These are phyloP conservation scores for Centropus unirufus DNA, from an alignment of 2,113 vertebrate species.

Conservation along the genomic window DNA sequence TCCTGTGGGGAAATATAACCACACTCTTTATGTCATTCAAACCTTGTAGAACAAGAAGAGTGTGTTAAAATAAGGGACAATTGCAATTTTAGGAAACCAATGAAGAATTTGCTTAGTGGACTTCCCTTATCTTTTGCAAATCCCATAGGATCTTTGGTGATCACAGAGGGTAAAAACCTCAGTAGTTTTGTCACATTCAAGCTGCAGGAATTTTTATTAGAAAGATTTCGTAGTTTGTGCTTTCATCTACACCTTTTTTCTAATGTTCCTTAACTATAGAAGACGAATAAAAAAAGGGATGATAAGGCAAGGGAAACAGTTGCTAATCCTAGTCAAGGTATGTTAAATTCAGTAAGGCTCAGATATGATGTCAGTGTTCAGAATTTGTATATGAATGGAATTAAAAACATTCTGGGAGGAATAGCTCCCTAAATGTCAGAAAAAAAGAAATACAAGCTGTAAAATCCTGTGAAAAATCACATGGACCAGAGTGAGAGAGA, in stretches of 20 bases:
- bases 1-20: background rate
- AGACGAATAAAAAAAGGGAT: background rate
- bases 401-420: conserved; percentile 15
- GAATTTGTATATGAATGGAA: conserved; percentile 40
- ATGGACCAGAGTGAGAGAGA: conserved; percentile 23
- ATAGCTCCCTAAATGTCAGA: conserved; percentile 4
- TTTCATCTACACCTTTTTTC: conserved; percentile 20
- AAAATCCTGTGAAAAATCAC: conserved; percentile 35
- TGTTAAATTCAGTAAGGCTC: conserved; percentile 10
- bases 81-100: background rate
- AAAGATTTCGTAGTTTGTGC: background rate
- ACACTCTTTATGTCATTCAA: background rate
- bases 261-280: conserved; percentile 1
- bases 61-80: background rate
- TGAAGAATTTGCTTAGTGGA: background rate
- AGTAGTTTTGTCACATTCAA: background rate
- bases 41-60: background rate
- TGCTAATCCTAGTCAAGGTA: background rate
- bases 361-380: background rate
- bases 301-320: background rate
- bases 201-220: background rate
- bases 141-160: background rate
- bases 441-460: conserved; percentile 3
- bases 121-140: background rate
- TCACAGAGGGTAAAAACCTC: background rate